A percentile compares a stretch with the other conserved stretches of the same genome.
Evolutionary conservation across 2,888 invertebrate species (phyloP).

Genomic region (Dryobota labecula): DNA sequence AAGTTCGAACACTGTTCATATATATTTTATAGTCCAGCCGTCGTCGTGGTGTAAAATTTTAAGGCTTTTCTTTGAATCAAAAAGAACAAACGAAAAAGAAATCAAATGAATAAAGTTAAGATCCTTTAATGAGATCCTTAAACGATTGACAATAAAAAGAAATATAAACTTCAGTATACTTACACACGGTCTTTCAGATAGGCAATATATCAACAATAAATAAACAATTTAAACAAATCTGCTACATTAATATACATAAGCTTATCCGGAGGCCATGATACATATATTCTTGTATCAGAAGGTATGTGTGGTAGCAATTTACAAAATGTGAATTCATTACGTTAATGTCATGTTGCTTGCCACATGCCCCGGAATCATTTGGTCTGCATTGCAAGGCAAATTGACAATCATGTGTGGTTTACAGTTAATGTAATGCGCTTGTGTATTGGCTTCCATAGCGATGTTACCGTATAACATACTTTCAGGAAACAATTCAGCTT

Average conservation of each 20-base stretch:
- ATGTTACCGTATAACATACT: neutral
- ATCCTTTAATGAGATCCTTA: neutral
- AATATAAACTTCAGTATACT: too few species aligned
- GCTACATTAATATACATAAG: neutral
- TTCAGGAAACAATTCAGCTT: neutral
- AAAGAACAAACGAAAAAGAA: too few species aligned
- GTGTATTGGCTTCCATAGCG: constrained; percentile 6
- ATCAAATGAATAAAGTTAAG: neutral
- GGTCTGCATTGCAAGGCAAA: constrained; percentile 46
- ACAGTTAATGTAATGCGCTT: constrained; percentile 20
- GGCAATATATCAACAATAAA: too few species aligned
- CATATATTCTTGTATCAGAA: constrained; percentile 9
- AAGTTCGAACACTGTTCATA: neutral
- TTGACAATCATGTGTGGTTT: constrained; percentile 48
- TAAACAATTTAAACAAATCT: too few species aligned
- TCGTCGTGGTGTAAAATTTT: neutral
- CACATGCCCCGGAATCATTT: constrained; percentile 12
- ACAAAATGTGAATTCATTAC: constrained; percentile 32
- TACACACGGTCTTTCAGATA: too few species aligned
- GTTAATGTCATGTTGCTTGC: constrained; percentile 14
- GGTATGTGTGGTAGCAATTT: constrained; percentile 22
- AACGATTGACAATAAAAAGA: too few species aligned
- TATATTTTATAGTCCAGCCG: neutral
- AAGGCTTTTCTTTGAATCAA: neutral
- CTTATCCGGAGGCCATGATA: neutral